phyloP scores from a whole-genome alignment of 2,797 vertebrate genomes.

The Clarias platycephalus region DNA sequence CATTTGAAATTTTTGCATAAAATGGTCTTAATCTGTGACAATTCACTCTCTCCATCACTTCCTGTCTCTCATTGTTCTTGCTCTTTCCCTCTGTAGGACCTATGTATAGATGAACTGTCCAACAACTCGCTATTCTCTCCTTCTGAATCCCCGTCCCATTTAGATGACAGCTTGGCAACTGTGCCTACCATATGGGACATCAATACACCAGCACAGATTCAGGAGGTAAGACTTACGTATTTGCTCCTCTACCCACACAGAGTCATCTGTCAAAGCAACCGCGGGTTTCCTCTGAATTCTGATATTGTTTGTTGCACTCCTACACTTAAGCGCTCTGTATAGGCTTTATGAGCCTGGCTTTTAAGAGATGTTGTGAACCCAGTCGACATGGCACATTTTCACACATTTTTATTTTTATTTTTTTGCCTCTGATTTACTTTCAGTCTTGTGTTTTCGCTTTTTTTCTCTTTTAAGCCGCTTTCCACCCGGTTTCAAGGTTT shows the following conservation, averaged over 20 bases:
- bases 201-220: constrained; percentile 79
- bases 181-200: constrained; percentile 93
- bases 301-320: constrained; percentile 54
- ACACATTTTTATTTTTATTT: not conserved
- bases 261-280: constrained; percentile 28
- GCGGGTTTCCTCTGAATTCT: constrained; percentile 30
- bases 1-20: not conserved
- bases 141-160: constrained; percentile 89
- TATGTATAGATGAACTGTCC: constrained; percentile 88
- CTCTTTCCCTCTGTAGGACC: constrained; percentile 73
- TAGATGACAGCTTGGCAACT: constrained; percentile 80
- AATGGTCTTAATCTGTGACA: not conserved
- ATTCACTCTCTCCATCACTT: constrained; percentile 17
- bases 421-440: constrained; percentile 22
- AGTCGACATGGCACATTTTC: constrained; percentile 1
- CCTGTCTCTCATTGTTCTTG: constrained; percentile 25
- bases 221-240: constrained; percentile 58
- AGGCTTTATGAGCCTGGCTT: not conserved
- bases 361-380: not conserved
- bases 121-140: constrained; percentile 89
- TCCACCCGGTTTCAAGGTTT: constrained; percentile 77
- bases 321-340: not conserved
- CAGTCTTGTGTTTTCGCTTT: constrained; percentile 54
- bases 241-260: constrained; percentile 27
- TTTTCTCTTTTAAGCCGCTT: constrained; percentile 71